Conservation (phyloP, 2,797 vertebrate species). For the Nothura maculosa region DNA sequence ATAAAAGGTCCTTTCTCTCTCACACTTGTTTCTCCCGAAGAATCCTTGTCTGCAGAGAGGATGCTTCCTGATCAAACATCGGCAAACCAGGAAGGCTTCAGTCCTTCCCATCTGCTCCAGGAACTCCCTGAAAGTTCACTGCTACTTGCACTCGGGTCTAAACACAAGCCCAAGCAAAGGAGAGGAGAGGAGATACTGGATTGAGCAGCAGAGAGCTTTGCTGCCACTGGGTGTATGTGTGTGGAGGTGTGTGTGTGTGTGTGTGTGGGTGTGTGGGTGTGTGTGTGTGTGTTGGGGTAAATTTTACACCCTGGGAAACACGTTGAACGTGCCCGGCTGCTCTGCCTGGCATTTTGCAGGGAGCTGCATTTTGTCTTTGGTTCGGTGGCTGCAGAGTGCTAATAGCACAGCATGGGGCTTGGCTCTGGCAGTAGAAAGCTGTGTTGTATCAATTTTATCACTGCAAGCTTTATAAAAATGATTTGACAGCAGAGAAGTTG, state of each 20-base stretch:
- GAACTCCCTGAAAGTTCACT: constrained; percentile 10
- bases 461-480: not conserved
- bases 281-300: not conserved
- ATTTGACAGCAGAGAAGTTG: constrained; percentile 1
- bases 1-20: not conserved
- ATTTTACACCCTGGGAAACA: constrained; percentile 12
- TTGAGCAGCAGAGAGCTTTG: not conserved
- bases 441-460: not conserved
- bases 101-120: not conserved
- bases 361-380: not conserved
- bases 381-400: not conserved
- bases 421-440: not conserved
- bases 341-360: not conserved
- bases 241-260: not conserved
- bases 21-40: not conserved
- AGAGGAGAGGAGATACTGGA: not conserved
- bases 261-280: too few species aligned
- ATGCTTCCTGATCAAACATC: not conserved
- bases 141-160: not conserved
- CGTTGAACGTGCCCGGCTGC: not conserved
- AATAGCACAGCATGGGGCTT: not conserved
- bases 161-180: constrained; percentile 20
- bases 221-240: constrained; percentile 22
- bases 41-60: not conserved
- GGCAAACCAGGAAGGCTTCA: not conserved